phyloP scores from a whole-genome alignment of 2,797 vertebrate genomes.

The Melanotaenia trifasciata region DNA sequence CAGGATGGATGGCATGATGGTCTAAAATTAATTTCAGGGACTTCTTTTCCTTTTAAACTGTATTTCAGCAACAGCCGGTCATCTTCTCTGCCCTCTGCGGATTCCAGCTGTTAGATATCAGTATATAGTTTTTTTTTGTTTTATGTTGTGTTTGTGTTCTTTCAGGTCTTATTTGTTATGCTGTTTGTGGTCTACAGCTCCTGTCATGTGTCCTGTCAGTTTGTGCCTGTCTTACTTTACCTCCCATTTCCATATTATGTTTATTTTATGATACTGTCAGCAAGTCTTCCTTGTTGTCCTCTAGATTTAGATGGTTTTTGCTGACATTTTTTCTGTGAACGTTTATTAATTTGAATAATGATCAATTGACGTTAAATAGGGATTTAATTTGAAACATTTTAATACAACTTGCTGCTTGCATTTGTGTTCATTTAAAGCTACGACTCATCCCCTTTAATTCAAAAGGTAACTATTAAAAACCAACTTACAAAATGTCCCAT shows the following conservation, averaged over 20 bases:
- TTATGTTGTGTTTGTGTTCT: conserved; percentile 33
- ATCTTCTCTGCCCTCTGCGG: not conserved
- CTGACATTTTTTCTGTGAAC: not conserved
- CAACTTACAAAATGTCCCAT: no score
- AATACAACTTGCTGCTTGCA: not conserved
- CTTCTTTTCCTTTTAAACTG: not conserved
- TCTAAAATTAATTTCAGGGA: not conserved
- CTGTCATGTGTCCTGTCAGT: conserved; percentile 19
- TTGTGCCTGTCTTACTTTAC: conserved; percentile 45
- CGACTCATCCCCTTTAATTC: no score
- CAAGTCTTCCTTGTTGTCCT: not conserved
- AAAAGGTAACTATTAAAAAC: no score
- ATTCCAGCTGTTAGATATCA: not conserved
- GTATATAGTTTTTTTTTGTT: not conserved
- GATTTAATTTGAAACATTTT: not conserved
- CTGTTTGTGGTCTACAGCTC: conserved; percentile 41
- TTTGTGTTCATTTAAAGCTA: no score
- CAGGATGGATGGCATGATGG: not conserved
- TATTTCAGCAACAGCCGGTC: not conserved
- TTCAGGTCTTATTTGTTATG: conserved; percentile 53
- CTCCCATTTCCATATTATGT: conserved; percentile 28
- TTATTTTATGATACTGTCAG: conserved; percentile 28
- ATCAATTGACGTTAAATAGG: not conserved
- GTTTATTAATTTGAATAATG: not conserved
- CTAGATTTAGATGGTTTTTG: not conserved